Percentiles rank a stretch among this genome's conserved stretches.
Conservation (phyloP, 1,140 invertebrate species). For the Lordiphosa collinella region DNA sequence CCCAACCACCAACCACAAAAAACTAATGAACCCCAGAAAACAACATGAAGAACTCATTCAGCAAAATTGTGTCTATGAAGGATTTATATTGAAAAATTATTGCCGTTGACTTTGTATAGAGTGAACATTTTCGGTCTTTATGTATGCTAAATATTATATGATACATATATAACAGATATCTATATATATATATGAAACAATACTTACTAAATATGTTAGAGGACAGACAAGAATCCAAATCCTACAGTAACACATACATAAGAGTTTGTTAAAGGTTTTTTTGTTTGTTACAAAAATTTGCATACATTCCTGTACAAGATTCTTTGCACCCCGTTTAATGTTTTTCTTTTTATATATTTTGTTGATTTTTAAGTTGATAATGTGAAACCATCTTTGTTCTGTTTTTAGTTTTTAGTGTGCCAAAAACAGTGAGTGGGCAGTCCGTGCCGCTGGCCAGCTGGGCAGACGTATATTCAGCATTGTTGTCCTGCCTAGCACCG, state of each 20-base stretch:
- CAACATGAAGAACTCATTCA: slow-evolving; percentile 45
- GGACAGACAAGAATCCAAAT: slow-evolving; percentile 45
- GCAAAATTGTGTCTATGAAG: slow-evolving; percentile 58
- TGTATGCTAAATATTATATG: slow-evolving; percentile 49
- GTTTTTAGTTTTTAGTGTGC: slow-evolving; percentile 36
- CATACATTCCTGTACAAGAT: slow-evolving; percentile 64
- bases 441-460: slow-evolving; percentile 35
- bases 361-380: slow-evolving; percentile 39
- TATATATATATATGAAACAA: slow-evolving; percentile 31
- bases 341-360: slow-evolving; percentile 47
- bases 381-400: slow-evolving; percentile 37
- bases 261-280: slow-evolving; percentile 74
- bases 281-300: slow-evolving; percentile 47
- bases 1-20: slow-evolving; percentile 34
- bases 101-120: slow-evolving; percentile 70
- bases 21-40: slow-evolving; percentile 30
- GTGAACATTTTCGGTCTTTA: slow-evolving; percentile 46
- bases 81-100: slow-evolving; percentile 61
- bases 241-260: slow-evolving; percentile 57
- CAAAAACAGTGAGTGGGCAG: slow-evolving; percentile 15
- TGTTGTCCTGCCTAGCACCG: slow-evolving; percentile 51
- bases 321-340: slow-evolving; percentile 7
- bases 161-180: slow-evolving; percentile 60
- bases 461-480: slow-evolving; percentile 47
- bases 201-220: slow-evolving; percentile 56